These are phyloP conservation scores for Epinephelus awoara DNA, from an alignment of 2,797 vertebrate species.

Conservation along the genomic window DNA sequence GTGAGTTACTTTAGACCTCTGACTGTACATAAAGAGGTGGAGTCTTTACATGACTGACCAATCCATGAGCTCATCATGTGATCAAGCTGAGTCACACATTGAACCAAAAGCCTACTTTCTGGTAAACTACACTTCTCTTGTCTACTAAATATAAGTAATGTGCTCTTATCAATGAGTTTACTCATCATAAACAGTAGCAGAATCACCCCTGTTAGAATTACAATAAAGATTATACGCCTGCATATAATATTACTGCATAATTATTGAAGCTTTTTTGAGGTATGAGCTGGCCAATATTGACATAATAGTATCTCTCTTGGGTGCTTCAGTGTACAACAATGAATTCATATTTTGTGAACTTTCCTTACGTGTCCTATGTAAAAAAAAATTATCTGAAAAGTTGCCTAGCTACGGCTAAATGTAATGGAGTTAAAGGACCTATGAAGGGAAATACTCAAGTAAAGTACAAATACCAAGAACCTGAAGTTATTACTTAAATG, in stretches of 20 bases:
- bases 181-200: not conserved
- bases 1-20: not conserved
- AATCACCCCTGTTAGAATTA: not conserved
- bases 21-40: not conserved
- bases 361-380: no score
- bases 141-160: not conserved
- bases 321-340: no score
- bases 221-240: not conserved
- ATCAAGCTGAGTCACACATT: constrained; percentile 4
- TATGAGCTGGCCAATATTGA: not conserved
- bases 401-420: not conserved
- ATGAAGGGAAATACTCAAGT: no score
- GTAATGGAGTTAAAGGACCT: no score
- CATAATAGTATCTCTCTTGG: not conserved
- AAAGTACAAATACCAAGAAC: no score
- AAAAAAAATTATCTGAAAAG: not conserved
- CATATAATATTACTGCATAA: not conserved
- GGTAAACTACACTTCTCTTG: not conserved
- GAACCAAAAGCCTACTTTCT: not conserved
- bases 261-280: not conserved
- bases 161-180: not conserved
- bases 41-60: not conserved
- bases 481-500: no score
- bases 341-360: no score
- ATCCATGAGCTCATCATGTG: constrained; percentile 4